Evolutionary conservation across 2,113 vertebrate species (phyloP), one percentile per base, ranked within the genome.

Genomic region (Cynocephalus volans): DNA sequence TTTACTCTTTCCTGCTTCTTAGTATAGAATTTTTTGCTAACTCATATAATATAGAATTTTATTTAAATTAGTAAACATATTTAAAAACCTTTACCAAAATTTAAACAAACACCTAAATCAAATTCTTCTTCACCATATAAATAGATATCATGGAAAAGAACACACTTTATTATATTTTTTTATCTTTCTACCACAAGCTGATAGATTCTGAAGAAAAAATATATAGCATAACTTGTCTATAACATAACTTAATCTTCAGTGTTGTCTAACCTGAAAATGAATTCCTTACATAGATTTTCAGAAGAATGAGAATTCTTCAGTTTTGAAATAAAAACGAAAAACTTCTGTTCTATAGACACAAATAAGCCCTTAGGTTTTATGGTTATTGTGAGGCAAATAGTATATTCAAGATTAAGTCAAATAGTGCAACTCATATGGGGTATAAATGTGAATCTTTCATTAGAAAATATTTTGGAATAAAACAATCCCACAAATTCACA

Each of bases 381-480:
- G 52, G 79, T 72, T 91, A 8, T 62, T 23, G 31, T 95, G 95
- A 98, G 95, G 90, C 98, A 98, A 96, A 80, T 21, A 76, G 15
- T 65, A 45, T 64, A 93, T 87, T 96, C 17, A 4, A 94, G 10
- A 60, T 95, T 97, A 98, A 98, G 96, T 97, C 97, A 98, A 95
- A 95, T 83, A 15, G 26, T 33, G 62, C 1, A 24, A 18, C 2
- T 77, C 36, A 69, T 0, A 45, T 97, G 73, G 50, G 69, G 28
- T 85, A 58, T 52, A 56, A 56, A 64, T 48, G 21, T 79, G 18
- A 15, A 54, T 96, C 10, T 87, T 97, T 58, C 36, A 70, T 19
- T 79, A 83, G 85, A 89, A 97, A 98, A 96, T 88, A 96, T 41
- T 96, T 97, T 96, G 70, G 26, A 87, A 67, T 77, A 79, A 97